Percentiles rank a stretch among this genome's conserved stretches.
Conservation (phyloP, 1,140 invertebrate genomes). For the Sitophilus oryzae region DNA sequence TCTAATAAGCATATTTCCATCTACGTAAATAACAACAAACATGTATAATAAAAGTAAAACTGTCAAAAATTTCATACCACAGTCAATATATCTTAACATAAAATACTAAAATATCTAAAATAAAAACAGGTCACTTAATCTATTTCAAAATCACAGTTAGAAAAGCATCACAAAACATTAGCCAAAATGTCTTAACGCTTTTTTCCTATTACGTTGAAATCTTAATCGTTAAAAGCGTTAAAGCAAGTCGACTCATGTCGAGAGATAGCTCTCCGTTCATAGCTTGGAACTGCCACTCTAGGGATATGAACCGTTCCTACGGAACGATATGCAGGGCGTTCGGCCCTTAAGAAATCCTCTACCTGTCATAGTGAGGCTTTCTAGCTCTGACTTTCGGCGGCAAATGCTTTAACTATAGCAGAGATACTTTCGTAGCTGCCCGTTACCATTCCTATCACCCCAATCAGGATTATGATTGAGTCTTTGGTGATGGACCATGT, state of each 20-base stretch:
- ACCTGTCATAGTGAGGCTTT: neutral
- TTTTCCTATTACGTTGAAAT: neutral
- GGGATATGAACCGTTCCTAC: neutral
- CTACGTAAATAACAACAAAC: neutral
- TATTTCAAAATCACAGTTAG: neutral
- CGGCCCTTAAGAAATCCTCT: neutral
- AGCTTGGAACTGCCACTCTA: neutral
- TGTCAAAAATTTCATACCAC: constrained; percentile 1
- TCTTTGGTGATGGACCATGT: constrained; percentile 55
- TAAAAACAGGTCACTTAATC: neutral
- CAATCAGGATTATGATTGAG: constrained; percentile 61
- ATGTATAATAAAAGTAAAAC: neutral
- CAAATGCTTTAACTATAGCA: constrained; percentile 50
- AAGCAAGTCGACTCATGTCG: neutral
- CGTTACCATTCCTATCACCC: constrained; percentile 60
- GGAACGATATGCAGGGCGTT: neutral
- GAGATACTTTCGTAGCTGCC: constrained; percentile 66
- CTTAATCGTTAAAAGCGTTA: neutral
- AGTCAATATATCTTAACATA: neutral
- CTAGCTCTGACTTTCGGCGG: constrained; percentile 19
- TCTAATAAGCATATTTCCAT: neutral
- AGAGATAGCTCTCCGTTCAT: neutral
- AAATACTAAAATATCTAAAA: neutral
- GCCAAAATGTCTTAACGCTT: neutral
- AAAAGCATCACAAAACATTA: neutral